A percentile compares a stretch with the other conserved stretches of the same genome.
Conservation (phyloP, 2,113 vertebrate species). For the Galbula dea region DNA sequence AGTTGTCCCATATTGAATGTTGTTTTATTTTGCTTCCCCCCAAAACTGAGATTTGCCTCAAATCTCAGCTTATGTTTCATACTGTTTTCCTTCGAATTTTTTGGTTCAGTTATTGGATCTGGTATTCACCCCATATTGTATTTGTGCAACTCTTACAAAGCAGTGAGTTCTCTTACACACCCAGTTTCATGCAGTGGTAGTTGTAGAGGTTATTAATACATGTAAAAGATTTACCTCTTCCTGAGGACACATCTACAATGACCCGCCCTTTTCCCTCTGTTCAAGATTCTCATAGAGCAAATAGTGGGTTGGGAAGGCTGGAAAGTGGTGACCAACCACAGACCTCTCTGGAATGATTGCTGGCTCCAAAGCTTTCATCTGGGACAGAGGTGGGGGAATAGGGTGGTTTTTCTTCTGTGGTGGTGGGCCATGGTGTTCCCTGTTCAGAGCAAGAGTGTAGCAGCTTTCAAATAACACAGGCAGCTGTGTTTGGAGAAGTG, state of each 20-base stretch:
- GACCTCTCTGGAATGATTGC: not conserved
- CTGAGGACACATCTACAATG: not conserved
- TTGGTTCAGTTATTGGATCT: not conserved
- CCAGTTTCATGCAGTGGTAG: not conserved
- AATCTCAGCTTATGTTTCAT: not conserved
- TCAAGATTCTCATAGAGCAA: not conserved
- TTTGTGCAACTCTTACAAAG: not conserved
- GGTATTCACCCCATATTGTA: not conserved
- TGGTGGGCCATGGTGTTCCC: not conserved
- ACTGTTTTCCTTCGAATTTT: not conserved
- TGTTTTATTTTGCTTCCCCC: not conserved
- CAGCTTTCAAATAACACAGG: not conserved
- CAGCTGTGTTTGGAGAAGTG: not conserved
- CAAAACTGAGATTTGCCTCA: not conserved
- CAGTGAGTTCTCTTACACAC: not conserved
- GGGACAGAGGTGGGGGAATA: not conserved
- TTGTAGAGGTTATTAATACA: not conserved
- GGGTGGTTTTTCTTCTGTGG: not conserved
- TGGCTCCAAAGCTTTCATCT: not conserved
- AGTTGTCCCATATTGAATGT: not conserved
- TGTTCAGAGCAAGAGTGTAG: fast-evolving
- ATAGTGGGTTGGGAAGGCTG: not conserved
- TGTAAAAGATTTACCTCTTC: not conserved
- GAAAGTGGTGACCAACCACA: not conserved
- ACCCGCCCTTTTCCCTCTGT: not conserved